Evolutionary conservation across 2,797 vertebrate species (phyloP).

Genomic region (Pangasius djambal): DNA sequence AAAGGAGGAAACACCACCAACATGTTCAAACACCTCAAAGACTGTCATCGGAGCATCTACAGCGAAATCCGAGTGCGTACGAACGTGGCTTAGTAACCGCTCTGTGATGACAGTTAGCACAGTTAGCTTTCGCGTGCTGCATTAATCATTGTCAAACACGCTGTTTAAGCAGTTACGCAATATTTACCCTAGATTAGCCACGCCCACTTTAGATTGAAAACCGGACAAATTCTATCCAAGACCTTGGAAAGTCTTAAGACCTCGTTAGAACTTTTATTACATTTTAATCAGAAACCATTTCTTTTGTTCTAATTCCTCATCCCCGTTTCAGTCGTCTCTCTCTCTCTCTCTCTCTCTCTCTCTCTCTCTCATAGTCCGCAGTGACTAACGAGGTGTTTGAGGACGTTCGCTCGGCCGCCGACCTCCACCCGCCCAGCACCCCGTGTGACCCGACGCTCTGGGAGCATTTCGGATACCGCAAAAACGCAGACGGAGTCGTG

Average conservation of each 20-base stretch:
- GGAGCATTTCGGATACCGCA: slow-evolving; percentile 45
- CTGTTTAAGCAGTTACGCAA: neutral
- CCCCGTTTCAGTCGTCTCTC: neutral
- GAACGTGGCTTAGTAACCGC: neutral
- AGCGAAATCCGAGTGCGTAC: slow-evolving; percentile 25
- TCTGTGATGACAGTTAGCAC: neutral
- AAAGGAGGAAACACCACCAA: slow-evolving; percentile 48
- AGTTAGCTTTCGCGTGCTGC: neutral
- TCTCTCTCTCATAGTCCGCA: slow-evolving; percentile 16
- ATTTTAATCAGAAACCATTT: neutral
- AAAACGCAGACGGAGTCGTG: slow-evolving; percentile 15
- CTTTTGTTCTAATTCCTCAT: neutral
- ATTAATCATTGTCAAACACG: neutral
- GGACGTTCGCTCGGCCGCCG: neutral
- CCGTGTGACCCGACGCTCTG: slow-evolving; percentile 22
- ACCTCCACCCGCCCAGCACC: slow-evolving; percentile 16
- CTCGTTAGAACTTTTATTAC: neutral
- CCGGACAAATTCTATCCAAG: neutral
- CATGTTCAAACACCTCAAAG: slow-evolving; percentile 52
- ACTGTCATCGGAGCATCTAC: slow-evolving; percentile 31
- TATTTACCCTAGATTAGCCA: neutral
- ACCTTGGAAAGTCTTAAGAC: neutral
- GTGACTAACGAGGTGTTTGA: slow-evolving; percentile 43
- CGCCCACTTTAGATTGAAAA: neutral
- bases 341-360: neutral